Percentiles rank a stretch among this genome's conserved stretches.
phyloP scores from a whole-genome alignment of 2,797 vertebrate genomes.

The Acanthurus tractus region DNA sequence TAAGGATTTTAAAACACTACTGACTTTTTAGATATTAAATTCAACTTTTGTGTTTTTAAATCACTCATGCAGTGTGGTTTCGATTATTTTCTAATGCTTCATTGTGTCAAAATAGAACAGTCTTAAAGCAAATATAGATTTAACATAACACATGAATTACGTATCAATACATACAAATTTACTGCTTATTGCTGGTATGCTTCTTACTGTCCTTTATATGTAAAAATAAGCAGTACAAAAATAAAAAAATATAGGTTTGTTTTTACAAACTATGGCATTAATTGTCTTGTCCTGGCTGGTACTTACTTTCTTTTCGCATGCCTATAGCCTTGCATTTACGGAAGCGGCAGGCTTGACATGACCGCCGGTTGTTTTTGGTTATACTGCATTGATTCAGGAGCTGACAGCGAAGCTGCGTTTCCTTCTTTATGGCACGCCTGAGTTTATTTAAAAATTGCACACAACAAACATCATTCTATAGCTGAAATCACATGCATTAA shows the following conservation, averaged over 20 bases:
- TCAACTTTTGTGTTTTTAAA: not conserved
- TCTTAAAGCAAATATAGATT: not conserved
- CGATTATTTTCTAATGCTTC: not conserved
- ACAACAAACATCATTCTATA: constrained; percentile 27
- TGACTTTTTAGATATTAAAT: too few relatives aligned
- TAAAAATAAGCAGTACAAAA: not conserved
- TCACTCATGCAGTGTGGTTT: not conserved
- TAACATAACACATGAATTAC: not conserved
- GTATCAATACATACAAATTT: not conserved
- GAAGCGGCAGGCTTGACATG: constrained; percentile 88
- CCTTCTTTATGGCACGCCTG: constrained; percentile 87
- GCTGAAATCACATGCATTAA: constrained; percentile 10
- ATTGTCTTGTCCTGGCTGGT: not conserved
- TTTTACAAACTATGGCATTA: not conserved
- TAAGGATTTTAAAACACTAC: not conserved
- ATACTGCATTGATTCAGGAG: constrained; percentile 85
- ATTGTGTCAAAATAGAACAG: not conserved
- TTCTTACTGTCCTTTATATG: not conserved
- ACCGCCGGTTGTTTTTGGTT: constrained; percentile 85
- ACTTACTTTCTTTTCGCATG: constrained; percentile 88
- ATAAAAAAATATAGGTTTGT: not conserved
- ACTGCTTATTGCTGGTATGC: too few relatives aligned
- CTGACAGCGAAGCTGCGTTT: constrained; percentile 76
- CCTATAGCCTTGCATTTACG: constrained; percentile 87
- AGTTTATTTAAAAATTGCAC: constrained; percentile 1